Evolutionary conservation across 2,797 vertebrate species (phyloP).

Genomic region (Margarornis squamiger): DNA sequence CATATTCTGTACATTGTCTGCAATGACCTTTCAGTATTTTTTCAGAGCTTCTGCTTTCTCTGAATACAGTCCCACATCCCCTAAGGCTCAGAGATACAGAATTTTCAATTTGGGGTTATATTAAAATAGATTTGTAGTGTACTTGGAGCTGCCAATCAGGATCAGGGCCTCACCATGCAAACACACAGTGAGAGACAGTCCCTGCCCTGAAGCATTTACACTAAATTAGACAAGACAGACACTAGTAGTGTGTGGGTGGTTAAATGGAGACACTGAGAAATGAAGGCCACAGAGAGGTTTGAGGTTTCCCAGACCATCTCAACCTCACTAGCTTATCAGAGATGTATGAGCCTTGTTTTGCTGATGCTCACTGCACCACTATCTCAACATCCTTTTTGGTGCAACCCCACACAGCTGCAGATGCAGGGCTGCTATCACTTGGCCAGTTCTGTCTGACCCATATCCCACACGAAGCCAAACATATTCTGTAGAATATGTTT

Average conservation of each 20-base stretch:
- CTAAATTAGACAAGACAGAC: conserved; percentile 47
- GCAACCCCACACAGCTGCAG: neutral
- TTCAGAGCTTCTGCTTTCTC: conserved; percentile 19
- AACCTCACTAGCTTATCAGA: neutral
- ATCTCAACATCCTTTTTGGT: neutral
- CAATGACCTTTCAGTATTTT: conserved; percentile 48
- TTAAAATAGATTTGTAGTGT: conserved; percentile 62
- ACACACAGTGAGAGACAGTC: conserved; percentile 29
- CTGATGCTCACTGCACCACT: neutral
- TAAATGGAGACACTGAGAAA: conserved; percentile 28
- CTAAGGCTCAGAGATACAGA: conserved; percentile 37
- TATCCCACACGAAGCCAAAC: neutral
- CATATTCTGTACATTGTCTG: conserved; percentile 18
- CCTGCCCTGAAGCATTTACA: conserved; percentile 51
- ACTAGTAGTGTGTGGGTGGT: neutral
- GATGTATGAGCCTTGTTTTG: neutral
- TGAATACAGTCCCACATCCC: neutral
- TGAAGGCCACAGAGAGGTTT: conserved; percentile 9
- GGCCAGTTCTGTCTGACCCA: neutral
- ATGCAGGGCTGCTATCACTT: neutral
- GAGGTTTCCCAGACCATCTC: neutral
- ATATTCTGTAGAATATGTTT: neutral
- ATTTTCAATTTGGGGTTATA: conserved; percentile 60
- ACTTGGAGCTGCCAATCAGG: conserved; percentile 43
- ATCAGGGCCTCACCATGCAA: conserved; percentile 49